Conservation (phyloP, 2,113 vertebrate species). For the Climacteris rufus region DNA sequence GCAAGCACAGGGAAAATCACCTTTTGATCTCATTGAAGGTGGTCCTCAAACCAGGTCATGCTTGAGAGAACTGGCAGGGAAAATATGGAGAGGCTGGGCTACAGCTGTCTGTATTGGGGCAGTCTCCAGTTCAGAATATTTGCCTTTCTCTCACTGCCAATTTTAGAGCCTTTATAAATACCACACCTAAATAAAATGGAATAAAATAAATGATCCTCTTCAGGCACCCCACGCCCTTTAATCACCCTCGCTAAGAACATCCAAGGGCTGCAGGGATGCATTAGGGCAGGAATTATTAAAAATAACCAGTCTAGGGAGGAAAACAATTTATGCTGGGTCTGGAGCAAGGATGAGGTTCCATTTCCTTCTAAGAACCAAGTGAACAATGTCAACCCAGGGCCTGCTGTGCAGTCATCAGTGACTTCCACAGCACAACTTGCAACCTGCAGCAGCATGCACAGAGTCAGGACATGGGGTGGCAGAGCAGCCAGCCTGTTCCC, state of each 20-base stretch:
- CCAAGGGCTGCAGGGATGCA: neutral
- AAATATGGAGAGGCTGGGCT: conserved; percentile 29
- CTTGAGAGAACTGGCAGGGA: conserved; percentile 37
- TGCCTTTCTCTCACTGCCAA: conserved; percentile 15
- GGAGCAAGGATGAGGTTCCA: neutral
- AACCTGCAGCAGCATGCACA: neutral
- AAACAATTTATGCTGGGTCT: neutral
- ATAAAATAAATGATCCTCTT: conserved; percentile 38
- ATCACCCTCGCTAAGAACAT: neutral
- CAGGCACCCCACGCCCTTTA: neutral
- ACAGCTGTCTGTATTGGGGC: conserved; percentile 41
- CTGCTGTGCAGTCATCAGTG: neutral
- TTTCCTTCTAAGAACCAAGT: neutral
- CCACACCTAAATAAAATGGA: conserved; percentile 61
- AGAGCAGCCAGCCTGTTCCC: neutral
- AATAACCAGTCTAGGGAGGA: neutral
- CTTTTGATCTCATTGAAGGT: conserved; percentile 52
- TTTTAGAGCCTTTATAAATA: conserved; percentile 39
- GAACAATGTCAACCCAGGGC: neutral
- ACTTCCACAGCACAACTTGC: neutral
- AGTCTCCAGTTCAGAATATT: conserved; percentile 20
- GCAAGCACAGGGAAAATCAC: conserved; percentile 21
- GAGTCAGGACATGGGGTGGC: accelerated
- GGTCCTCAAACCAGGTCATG: conserved; percentile 57
- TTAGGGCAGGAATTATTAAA: neutral